A percentile compares a stretch with the other conserved stretches of the same genome.
Conservation (phyloP, 1,140 invertebrate species). For the Trichonephila clavipes region DNA sequence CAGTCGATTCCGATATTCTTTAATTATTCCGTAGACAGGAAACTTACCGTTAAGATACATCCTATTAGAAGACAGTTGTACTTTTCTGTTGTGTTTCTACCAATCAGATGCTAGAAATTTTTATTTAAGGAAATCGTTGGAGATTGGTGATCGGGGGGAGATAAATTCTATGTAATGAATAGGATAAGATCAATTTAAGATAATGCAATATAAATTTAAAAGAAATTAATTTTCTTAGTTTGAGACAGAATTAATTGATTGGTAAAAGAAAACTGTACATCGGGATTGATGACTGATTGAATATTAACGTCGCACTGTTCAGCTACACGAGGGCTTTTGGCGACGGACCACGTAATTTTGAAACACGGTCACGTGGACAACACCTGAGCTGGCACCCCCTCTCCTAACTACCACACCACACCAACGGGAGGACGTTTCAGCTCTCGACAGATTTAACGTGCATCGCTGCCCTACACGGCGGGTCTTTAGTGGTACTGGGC, state of each 20-base stretch:
- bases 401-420: too few species aligned
- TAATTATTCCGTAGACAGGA: slow-evolving; percentile 57
- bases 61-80: slow-evolving; percentile 29
- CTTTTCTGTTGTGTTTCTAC: not conserved
- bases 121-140: not conserved
- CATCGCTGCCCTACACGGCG: too few species aligned
- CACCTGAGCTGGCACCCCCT: too few species aligned
- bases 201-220: not conserved
- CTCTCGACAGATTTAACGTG: too few species aligned
- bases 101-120: not conserved
- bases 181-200: not conserved
- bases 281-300: too few species aligned
- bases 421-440: too few species aligned
- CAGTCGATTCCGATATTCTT: slow-evolving; percentile 1
- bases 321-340: too few species aligned
- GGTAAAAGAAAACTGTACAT: not conserved
- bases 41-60: slow-evolving; percentile 17
- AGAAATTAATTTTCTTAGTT: not conserved
- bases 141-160: not conserved
- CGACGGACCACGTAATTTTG: too few species aligned
- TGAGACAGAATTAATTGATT: not conserved
- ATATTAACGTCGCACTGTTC: too few species aligned
- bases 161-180: not conserved
- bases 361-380: too few species aligned
- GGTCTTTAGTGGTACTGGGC: too few species aligned